These are phyloP conservation scores for Graptemys geographica DNA, from an alignment of 2,797 vertebrate genomes.

Conservation along the genomic window DNA sequence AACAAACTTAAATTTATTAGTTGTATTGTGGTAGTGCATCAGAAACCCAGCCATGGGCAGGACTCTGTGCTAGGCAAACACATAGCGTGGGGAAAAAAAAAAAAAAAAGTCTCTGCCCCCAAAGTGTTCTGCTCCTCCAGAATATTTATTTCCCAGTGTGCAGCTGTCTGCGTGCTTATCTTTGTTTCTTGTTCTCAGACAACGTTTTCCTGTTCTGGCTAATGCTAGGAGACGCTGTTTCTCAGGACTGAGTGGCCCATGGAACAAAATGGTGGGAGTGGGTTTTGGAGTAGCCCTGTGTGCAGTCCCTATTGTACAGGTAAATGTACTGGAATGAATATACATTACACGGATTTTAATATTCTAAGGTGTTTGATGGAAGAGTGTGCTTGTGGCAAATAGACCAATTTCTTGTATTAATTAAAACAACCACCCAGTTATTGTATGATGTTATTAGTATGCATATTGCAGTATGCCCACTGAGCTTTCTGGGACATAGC, in stretches of 20 bases:
- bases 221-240: constrained; percentile 12
- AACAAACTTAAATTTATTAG: background rate
- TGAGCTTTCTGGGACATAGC: background rate
- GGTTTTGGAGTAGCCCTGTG: constrained; percentile 80
- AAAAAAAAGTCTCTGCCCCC: background rate
- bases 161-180: accelerated
- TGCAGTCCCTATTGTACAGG: constrained; percentile 81
- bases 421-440: background rate
- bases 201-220: constrained; percentile 39
- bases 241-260: constrained; percentile 1
- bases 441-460: background rate
- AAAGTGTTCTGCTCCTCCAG: accelerated
- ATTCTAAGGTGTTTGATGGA: accelerated
- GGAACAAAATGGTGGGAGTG: constrained; percentile 60
- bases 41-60: accelerated
- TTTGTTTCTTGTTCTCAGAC: constrained; percentile 44
- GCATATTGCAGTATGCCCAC: background rate
- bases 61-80: accelerated
- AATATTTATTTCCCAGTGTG: accelerated
- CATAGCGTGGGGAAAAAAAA: background rate
- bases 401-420: background rate
- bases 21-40: accelerated
- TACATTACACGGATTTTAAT: accelerated
- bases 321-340: background rate
- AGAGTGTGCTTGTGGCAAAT: background rate